Evolutionary conservation across 1,140 invertebrate genomes (phyloP), one percentile per base, ranked within the genome.

Genomic region (Drosophila virilis): DNA sequence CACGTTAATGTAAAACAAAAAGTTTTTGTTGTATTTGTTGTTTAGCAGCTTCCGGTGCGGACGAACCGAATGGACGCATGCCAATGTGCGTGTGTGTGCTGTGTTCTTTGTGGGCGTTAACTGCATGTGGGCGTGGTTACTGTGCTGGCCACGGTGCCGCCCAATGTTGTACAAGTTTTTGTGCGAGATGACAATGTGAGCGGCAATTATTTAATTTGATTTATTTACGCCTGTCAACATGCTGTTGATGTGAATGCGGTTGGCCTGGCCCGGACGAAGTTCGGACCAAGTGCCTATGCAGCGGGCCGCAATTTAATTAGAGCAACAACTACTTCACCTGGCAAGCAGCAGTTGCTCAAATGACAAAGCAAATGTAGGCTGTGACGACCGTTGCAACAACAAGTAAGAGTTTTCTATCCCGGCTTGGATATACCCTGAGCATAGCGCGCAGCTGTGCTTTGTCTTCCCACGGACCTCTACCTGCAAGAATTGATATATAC

Each of bases 151-250:
- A 66, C 54, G 28, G 50, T 45, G 17, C 42, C 22, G 22, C 0
- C 22, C 22, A 28, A 60, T 74, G 55, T 65, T 65, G 54, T 61
- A 62, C 65, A 80, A 67, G 58, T 73, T 73, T 60, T 73, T 33
- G 66, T 59, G 58, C 59, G 61, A 72, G 69, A 75, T 85, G 82
- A 85, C 82, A 86, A 88, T 82, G 74, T 71, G 68, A 78, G 82
- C 71, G 83, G 71, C 75, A 86, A 88, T 86, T 86, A 88, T 86
- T 86, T 86, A 86, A 86, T 83, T 86, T 86, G 78, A 86, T 86
- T 86, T 86, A 86, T 86, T 86, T 88, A 77, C 72, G 67, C 76
- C 68, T 78, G 82, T 81, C 75, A 81, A 86, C 82, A 81, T 57
- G 48, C 60, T 48, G 61, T 43, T 48, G 35, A 54, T 9, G 15